Conservation (phyloP, 92 coral and sea anemone species). For the Siderastrea radians region DNA sequence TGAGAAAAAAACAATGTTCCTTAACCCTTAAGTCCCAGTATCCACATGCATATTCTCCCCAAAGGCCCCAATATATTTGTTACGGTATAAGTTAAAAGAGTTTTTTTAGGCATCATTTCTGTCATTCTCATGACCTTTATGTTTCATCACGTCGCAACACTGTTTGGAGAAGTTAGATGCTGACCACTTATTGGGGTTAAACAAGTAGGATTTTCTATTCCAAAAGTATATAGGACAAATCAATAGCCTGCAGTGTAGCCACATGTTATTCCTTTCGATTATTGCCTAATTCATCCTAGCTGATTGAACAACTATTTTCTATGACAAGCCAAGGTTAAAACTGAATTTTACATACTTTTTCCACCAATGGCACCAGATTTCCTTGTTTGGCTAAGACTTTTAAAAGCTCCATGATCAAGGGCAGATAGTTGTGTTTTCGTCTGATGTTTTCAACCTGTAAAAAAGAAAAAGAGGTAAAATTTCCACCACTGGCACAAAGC, state of each 20-base stretch:
- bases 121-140: too few species aligned
- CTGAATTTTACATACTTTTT: slow-evolving; percentile 69
- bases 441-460: slow-evolving; percentile 97
- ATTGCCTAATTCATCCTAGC: not conserved
- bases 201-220: not conserved
- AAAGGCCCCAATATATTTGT: too few species aligned
- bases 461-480: not conserved
- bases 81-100: too few species aligned
- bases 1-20: too few species aligned
- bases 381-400: slow-evolving; percentile 95
- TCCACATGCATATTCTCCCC: too few species aligned
- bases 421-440: slow-evolving; percentile 97
- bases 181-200: too few species aligned
- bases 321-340: not conserved
- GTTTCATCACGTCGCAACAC: too few species aligned
- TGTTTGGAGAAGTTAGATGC: too few species aligned
- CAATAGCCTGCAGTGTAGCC: not conserved
- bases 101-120: too few species aligned
- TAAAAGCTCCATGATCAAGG: slow-evolving; percentile 92
- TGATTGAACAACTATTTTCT: not conserved
- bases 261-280: too few species aligned
- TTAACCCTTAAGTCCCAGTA: too few species aligned
- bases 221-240: not conserved
- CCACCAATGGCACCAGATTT: slow-evolving; percentile 89
- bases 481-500: not conserved